These are phyloP conservation scores for Colinus virginianus DNA, from an alignment of 2,113 vertebrate genomes.

Conservation along the genomic window DNA sequence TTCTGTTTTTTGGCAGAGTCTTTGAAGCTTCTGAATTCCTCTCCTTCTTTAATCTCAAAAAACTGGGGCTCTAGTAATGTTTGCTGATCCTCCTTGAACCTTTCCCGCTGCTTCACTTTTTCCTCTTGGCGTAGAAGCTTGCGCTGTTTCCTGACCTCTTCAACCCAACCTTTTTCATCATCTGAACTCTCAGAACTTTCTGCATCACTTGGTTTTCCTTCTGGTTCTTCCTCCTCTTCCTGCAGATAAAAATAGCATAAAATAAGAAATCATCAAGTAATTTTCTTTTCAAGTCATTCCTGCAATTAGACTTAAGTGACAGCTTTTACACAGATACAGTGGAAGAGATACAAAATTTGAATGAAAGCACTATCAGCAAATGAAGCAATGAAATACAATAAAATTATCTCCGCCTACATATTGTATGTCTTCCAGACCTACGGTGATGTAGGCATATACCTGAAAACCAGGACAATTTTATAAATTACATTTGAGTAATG, in stretches of 20 bases:
- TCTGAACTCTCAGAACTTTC: slow-evolving; percentile 94
- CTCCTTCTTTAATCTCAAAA: slow-evolving; percentile 96
- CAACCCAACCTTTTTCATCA: slow-evolving; percentile 96
- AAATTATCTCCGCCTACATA: background rate
- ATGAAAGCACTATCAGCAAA: background rate
- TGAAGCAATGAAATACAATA: background rate
- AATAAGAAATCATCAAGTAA: background rate
- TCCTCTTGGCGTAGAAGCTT: slow-evolving; percentile 87
- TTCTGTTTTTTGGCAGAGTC: slow-evolving; percentile 90
- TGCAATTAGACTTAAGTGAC: slow-evolving; percentile 3
- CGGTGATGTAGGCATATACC: background rate
- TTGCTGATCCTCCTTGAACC: slow-evolving; percentile 85
- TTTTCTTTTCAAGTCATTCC: slow-evolving; percentile 17
- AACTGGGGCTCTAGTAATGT: slow-evolving; percentile 90
- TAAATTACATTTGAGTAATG: background rate
- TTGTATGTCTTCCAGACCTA: background rate
- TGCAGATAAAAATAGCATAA: slow-evolving; percentile 74
- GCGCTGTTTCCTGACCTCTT: slow-evolving; percentile 96
- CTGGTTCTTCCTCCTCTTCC: slow-evolving; percentile 90
- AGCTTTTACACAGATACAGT: background rate
- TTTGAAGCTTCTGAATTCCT: slow-evolving; percentile 94
- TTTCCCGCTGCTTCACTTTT: slow-evolving; percentile 82
- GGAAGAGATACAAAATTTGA: background rate
- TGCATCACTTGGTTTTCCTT: slow-evolving; percentile 94
- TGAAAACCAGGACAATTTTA: background rate